Conservation (phyloP, 2,888 invertebrate species). For the Cephus spinipes region DNA sequence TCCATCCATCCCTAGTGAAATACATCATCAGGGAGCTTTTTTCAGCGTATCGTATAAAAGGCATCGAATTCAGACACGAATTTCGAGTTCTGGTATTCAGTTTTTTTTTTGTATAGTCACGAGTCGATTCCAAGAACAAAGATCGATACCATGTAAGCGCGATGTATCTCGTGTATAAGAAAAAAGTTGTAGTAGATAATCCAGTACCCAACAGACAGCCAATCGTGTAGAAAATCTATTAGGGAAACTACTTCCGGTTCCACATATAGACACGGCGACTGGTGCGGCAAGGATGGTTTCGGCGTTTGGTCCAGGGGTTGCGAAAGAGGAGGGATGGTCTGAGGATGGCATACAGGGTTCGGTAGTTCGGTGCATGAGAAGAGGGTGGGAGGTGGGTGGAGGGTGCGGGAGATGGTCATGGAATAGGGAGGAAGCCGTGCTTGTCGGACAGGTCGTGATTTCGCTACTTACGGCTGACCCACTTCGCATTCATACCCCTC, state of each 20-base stretch:
- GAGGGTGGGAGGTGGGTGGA: neutral
- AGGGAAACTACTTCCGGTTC: neutral
- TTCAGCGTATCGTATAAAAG: no score
- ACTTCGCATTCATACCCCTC: slow-evolving; percentile 43
- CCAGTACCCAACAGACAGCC: neutral
- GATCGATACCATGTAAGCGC: neutral
- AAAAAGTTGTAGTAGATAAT: neutral
- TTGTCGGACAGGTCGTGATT: slow-evolving; percentile 33
- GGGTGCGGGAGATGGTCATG: neutral
- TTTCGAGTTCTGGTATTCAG: no score
- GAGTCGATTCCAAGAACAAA: neutral
- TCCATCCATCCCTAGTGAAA: no score
- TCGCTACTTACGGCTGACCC: slow-evolving; percentile 46
- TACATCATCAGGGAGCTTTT: no score
- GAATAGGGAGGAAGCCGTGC: slow-evolving; percentile 4
- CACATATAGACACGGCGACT: neutral
- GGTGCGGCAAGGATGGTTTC: neutral
- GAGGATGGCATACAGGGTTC: neutral
- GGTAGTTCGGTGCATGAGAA: neutral
- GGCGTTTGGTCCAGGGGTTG: neutral
- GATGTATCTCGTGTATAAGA: neutral
- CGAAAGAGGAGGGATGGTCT: neutral
- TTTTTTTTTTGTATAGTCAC: no score
- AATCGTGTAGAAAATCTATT: neutral
- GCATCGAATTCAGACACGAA: no score